Evolutionary conservation across 2,888 invertebrate genomes (phyloP), one percentile per base, ranked within the genome.

Genomic region (Agrypnus murinus): DNA sequence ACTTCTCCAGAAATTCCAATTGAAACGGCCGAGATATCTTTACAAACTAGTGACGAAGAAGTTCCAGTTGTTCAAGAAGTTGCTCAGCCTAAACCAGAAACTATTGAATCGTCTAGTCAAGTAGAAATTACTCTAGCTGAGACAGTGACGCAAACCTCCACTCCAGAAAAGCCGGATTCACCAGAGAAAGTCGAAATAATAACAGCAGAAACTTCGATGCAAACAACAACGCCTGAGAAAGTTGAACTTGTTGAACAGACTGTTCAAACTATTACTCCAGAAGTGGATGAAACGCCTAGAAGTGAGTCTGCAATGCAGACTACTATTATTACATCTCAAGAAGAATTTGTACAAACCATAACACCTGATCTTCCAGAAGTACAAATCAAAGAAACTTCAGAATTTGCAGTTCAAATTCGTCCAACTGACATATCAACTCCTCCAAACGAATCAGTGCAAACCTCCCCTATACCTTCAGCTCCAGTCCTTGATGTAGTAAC

Each of bases 1-100:
- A 90, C 90, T 6, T 87, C 88, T 19, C 89, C 89, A 9, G 87
- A 87, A 71, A 82, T 84, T 57, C 79, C 86, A 0, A 86, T 83
- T 63, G 89, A 90, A 79, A 85, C 82, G 1, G 74, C 78, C 2
- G 82, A 86, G 65, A 80, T 79, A 19, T 85, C 87, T 40, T 86
- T 89, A 62, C 93, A 94, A 86, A 93, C 93, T 17, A 74, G 75
- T 15, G 71, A 78, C 12, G 43, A 86, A 87, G 71, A 84, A 86
- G 25, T 87, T 87, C 79, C 87, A 79, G 59, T 80, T 63, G 66
- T 79, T 69, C 15, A 68, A 64, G 10, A 36, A n/a, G 17, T 31
- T 10, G 25, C 12, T 17, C 69, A 75, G 60, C 65, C 71, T 3
- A 78, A 79, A 60, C 80, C 80, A 36, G 77, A 80, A 72, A 68